A percentile compares a stretch with the other conserved stretches of the same genome.
Evolutionary conservation across 2,888 invertebrate species (phyloP).

Genomic region (Ashinkailepas kermadecensis): DNA sequence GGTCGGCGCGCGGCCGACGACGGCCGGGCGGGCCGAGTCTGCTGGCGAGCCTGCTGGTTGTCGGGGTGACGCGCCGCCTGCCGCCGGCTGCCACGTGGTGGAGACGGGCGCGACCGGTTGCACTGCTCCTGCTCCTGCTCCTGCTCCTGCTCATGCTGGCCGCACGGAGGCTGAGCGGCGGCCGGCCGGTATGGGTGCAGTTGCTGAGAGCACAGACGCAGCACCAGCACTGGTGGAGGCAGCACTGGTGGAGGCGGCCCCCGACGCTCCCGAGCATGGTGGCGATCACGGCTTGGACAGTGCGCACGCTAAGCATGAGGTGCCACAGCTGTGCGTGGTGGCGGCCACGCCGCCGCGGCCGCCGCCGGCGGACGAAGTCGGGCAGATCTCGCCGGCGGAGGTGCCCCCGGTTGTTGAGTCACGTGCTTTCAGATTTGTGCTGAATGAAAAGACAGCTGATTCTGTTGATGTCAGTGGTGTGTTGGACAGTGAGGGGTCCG

Average conservation of each 20-base stretch:
- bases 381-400: background rate
- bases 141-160: too few relatives aligned
- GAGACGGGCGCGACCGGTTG: too few relatives aligned
- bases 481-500: background rate
- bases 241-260: background rate
- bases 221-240: background rate
- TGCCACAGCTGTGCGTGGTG: background rate
- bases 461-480: background rate
- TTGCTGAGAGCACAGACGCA: too few relatives aligned
- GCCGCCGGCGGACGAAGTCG: background rate
- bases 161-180: too few relatives aligned
- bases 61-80: too few relatives aligned
- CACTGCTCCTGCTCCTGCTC: too few relatives aligned
- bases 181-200: too few relatives aligned
- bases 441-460: background rate
- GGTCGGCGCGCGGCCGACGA: too few relatives aligned
- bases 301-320: background rate
- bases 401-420: background rate
- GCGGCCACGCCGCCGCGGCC: slow-evolving; percentile 5
- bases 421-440: slow-evolving; percentile 7
- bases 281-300: background rate
- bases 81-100: too few relatives aligned
- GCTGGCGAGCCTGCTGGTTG: too few relatives aligned
- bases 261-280: background rate
- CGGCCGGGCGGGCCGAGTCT: too few relatives aligned